Conservation (phyloP, 2,888 invertebrate species). For the Dryococelus australis region DNA sequence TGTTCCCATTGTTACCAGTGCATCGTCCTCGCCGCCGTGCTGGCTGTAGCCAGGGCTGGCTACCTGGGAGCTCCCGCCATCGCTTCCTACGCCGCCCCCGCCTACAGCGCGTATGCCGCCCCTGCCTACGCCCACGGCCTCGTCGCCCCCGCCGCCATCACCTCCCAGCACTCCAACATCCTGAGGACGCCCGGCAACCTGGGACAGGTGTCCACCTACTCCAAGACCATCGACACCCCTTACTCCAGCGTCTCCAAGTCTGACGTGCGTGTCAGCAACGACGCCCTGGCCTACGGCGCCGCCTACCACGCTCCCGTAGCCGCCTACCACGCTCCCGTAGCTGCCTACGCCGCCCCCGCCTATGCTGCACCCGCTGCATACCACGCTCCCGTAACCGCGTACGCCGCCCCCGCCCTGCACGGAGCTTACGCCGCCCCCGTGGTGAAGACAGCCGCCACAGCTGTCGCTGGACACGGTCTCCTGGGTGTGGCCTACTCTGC, state of each 20-base stretch:
- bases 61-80: slow-evolving; percentile 28
- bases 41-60: slow-evolving; percentile 37
- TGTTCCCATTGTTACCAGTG: not conserved
- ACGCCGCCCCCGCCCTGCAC: slow-evolving; percentile 43
- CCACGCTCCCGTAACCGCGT: slow-evolving; percentile 28
- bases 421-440: slow-evolving; percentile 47
- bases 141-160: slow-evolving; percentile 44
- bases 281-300: slow-evolving; percentile 42
- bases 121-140: slow-evolving; percentile 39
- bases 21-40: slow-evolving; percentile 35
- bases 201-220: slow-evolving; percentile 71
- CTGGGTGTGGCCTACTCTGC: slow-evolving; percentile 69
- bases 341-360: slow-evolving; percentile 41
- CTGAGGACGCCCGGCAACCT: slow-evolving; percentile 71
- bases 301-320: slow-evolving; percentile 47
- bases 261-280: slow-evolving; percentile 67
- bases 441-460: slow-evolving; percentile 43
- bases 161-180: slow-evolving; percentile 46
- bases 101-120: slow-evolving; percentile 38
- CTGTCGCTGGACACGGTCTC: slow-evolving; percentile 51
- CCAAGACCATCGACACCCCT: slow-evolving; percentile 75
- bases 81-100: slow-evolving; percentile 34
- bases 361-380: slow-evolving; percentile 32
- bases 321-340: slow-evolving; percentile 36
- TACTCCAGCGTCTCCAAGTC: slow-evolving; percentile 75